Evolutionary conservation across 2,797 vertebrate species (phyloP).

Genomic region (Rhinophrynus dorsalis): DNA sequence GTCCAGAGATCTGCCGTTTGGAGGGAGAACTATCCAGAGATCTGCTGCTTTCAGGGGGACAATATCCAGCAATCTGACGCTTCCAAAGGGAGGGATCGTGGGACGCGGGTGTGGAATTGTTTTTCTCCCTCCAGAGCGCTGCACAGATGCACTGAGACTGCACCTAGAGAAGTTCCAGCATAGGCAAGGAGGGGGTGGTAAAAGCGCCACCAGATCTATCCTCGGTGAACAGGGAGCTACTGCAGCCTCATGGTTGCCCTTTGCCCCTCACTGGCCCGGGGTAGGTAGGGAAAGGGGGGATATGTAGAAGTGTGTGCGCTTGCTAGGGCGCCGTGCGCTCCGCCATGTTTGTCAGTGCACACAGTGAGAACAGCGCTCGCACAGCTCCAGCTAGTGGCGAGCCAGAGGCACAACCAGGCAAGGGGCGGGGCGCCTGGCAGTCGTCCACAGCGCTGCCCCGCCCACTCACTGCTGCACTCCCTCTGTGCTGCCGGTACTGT

Average conservation of each 20-base stretch:
- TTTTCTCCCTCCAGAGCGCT: conserved; percentile 10
- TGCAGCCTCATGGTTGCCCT: conserved; percentile 31
- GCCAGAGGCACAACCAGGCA: background rate
- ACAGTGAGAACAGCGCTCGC: background rate
- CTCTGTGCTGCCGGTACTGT: too few relatives aligned
- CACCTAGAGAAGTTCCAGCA: conserved; percentile 18
- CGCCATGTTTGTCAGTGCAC: conserved; percentile 38
- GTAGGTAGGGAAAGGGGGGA: conserved; percentile 3
- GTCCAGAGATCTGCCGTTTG: too few relatives aligned
- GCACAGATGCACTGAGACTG: too few relatives aligned
- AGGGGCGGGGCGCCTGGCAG: conserved; percentile 10
- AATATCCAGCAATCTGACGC: too few relatives aligned
- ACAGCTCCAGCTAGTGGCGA: background rate
- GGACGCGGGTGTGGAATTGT: background rate
- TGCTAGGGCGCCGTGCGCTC: conserved; percentile 16
- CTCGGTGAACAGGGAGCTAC: background rate
- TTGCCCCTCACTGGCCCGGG: background rate
- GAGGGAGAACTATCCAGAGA: background rate
- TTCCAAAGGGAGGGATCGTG: background rate
- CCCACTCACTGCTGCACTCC: background rate
- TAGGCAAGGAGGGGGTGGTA: background rate
- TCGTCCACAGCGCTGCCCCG: background rate
- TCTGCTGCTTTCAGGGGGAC: background rate
- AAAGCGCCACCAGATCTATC: background rate
- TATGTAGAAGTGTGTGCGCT: background rate